Evolutionary conservation across 2,888 invertebrate genomes (phyloP).

Genomic region (Argyresthia albistria): DNA sequence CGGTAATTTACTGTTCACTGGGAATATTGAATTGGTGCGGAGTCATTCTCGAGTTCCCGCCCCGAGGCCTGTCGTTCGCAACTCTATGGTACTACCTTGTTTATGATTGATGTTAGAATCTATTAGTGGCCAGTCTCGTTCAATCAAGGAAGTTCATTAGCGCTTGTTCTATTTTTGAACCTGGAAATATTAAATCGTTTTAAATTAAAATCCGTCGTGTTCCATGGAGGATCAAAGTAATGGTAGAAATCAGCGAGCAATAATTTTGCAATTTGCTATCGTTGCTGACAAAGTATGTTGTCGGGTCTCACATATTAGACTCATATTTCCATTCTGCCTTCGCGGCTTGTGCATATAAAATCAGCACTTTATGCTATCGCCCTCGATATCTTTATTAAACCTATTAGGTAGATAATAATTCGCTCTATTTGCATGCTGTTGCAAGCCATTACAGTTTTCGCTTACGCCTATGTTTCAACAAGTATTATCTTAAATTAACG

Average conservation of each 20-base stretch:
- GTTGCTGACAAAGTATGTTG: too few species aligned
- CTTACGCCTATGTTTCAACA: background rate
- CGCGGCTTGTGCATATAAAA: conserved; percentile 11
- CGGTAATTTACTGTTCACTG: conserved; percentile 38
- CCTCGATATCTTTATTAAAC: conserved; percentile 10
- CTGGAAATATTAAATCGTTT: background rate
- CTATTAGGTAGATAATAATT: conserved; percentile 3
- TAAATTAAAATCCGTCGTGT: background rate
- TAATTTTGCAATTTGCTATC: too few species aligned
- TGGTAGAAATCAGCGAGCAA: too few species aligned
- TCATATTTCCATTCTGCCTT: conserved; percentile 6
- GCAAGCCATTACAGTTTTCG: background rate
- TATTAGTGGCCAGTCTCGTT: conserved; percentile 6
- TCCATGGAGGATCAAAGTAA: background rate
- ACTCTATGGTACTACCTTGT: conserved; percentile 12
- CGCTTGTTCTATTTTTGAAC: background rate
- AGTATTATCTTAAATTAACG: background rate
- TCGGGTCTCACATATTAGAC: too few species aligned
- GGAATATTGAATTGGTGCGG: conserved; percentile 26
- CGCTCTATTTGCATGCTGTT: conserved; percentile 1
- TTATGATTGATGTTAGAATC: conserved; percentile 27
- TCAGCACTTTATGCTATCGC: conserved; percentile 13
- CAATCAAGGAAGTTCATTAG: background rate
- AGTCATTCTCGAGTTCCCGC: conserved; percentile 18
- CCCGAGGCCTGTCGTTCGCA: conserved; percentile 19